Evolutionary conservation across 2,113 vertebrate genomes (phyloP).

Genomic region (Hirundichthys speculiger): DNA sequence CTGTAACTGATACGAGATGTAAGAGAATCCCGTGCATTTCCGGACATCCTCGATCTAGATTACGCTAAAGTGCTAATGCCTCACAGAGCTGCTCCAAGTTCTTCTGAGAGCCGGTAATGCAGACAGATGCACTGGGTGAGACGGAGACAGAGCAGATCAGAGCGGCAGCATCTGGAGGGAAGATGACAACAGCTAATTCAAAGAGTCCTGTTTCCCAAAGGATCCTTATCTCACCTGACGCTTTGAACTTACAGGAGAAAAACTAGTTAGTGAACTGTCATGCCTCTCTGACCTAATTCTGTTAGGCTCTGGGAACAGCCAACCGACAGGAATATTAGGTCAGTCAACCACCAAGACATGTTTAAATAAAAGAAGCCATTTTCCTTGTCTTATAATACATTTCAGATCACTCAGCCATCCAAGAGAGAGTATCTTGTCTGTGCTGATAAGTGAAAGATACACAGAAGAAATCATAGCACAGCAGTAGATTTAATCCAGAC

Average conservation of each 20-base stretch:
- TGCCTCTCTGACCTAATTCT: conserved; percentile 11
- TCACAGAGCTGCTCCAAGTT: conserved; percentile 7
- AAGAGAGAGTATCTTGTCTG: too few species aligned
- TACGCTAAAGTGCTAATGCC: conserved; percentile 9
- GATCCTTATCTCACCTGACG: conserved; percentile 41
- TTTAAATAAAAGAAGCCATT: conserved; percentile 2
- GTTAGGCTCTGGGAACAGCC: neutral
- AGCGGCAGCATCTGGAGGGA: conserved; percentile 50
- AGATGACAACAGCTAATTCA: conserved; percentile 54
- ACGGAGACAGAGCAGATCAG: conserved; percentile 36
- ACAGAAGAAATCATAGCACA: too few species aligned
- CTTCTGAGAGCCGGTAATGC: conserved; percentile 11
- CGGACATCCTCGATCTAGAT: conserved; percentile 8
- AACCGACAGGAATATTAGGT: neutral
- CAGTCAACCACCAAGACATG: conserved; percentile 3
- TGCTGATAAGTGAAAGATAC: too few species aligned
- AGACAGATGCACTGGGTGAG: conserved; percentile 28
- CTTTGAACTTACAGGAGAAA: conserved; percentile 46
- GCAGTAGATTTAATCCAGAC: too few species aligned
- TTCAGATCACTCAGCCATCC: too few species aligned
- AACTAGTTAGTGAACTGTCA: conserved; percentile 53
- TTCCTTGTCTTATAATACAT: neutral
- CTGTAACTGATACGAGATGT: conserved; percentile 18
- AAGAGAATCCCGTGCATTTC: neutral
- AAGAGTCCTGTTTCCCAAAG: conserved; percentile 49